A percentile compares a stretch with the other conserved stretches of the same genome.
phyloP scores from a whole-genome alignment of 2,113 vertebrate species.

The Taurulus bubalis region DNA sequence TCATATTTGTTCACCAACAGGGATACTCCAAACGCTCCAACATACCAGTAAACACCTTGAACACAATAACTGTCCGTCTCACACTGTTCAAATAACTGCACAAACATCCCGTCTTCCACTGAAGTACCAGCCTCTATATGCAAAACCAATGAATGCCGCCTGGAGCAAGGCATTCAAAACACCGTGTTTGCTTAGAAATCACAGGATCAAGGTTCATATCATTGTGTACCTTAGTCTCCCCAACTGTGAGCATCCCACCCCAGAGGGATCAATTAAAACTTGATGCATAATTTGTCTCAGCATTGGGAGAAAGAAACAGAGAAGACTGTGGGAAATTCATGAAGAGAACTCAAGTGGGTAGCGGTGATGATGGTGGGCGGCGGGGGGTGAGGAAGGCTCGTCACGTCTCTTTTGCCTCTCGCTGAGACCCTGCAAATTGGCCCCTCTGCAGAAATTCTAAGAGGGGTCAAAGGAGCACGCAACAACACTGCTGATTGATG shows the following conservation, averaged over 20 bases:
- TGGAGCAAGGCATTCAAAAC: slow-evolving; percentile 51
- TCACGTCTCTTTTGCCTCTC: slow-evolving; percentile 6
- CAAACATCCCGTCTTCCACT: background rate
- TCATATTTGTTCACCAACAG: background rate
- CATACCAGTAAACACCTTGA: background rate
- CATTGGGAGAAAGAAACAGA: slow-evolving; percentile 19
- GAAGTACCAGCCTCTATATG: slow-evolving; percentile 21
- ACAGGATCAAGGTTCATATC: slow-evolving; percentile 66
- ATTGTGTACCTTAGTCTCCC: slow-evolving; percentile 62
- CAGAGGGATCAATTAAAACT: slow-evolving; percentile 85
- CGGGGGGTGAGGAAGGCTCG: slow-evolving; percentile 22
- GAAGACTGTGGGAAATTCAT: slow-evolving; percentile 62
- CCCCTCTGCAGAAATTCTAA: slow-evolving; percentile 54
- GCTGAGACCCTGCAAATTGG: slow-evolving; percentile 38
- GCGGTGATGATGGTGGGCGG: slow-evolving; percentile 18
- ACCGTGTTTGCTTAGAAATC: slow-evolving; percentile 63
- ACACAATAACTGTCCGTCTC: background rate
- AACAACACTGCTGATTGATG: slow-evolving; percentile 38
- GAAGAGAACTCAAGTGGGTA: slow-evolving; percentile 42
- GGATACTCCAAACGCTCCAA: background rate
- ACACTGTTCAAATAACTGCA: slow-evolving; percentile 1
- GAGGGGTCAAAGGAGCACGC: slow-evolving; percentile 28
- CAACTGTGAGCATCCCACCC: slow-evolving; percentile 69
- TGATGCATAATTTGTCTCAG: slow-evolving; percentile 77
- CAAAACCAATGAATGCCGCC: slow-evolving; percentile 67